Conservation (phyloP, 2,113 vertebrate species). For the Euleptes europaea region DNA sequence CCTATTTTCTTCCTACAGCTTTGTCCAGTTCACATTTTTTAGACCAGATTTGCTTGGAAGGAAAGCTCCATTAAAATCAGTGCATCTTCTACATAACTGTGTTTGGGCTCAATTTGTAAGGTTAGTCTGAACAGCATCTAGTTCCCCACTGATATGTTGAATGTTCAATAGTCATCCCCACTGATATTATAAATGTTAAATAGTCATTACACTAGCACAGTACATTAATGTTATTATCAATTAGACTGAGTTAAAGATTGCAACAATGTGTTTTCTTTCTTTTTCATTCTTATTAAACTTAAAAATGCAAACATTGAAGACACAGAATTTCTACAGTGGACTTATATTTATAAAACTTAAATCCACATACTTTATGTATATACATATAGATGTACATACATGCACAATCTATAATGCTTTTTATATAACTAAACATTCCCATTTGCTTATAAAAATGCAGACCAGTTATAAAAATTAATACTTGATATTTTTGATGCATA, state of each 20-base stretch:
- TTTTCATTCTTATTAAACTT: too few species aligned
- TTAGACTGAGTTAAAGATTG: neutral
- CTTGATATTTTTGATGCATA: too few species aligned
- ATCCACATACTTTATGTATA: too few species aligned
- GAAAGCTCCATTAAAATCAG: neutral
- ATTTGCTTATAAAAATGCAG: too few species aligned
- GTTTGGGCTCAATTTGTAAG: neutral
- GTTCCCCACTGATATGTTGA: neutral
- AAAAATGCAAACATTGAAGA: too few species aligned
- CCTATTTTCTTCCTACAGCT: neutral
- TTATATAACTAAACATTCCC: too few species aligned
- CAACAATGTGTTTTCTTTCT: too few species aligned
- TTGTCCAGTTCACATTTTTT: neutral
- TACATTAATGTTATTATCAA: neutral
- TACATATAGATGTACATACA: too few species aligned
- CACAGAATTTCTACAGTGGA: too few species aligned
- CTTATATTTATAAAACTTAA: too few species aligned
- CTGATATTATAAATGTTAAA: neutral
- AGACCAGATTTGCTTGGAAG: neutral
- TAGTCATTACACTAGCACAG: neutral
- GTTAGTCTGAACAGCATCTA: neutral
- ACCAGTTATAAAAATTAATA: too few species aligned
- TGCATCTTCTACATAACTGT: neutral
- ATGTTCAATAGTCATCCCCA: neutral
- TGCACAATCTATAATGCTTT: too few species aligned